Conservation (phyloP, 2,113 vertebrate genomes). For the Apteryx mantelli region DNA sequence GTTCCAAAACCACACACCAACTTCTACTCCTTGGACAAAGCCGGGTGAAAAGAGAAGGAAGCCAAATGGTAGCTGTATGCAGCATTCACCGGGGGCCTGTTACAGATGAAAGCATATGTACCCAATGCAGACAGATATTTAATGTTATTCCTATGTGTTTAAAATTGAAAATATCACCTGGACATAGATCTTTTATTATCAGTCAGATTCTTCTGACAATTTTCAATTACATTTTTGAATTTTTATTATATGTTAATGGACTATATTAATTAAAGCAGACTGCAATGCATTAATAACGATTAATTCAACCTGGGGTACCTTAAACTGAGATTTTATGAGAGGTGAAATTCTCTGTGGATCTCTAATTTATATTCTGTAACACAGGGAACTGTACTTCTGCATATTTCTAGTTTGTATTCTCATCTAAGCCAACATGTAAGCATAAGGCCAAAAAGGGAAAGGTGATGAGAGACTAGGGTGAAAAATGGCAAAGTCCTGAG, state of each 20-base stretch:
- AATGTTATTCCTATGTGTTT: not conserved
- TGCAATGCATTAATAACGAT: conserved; percentile 11
- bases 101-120: not conserved
- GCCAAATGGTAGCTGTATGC: not conserved
- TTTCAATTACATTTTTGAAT: conserved; percentile 49
- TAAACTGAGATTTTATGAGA: conserved; percentile 52
- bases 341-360: conserved; percentile 28
- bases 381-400: not conserved
- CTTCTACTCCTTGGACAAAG: not conserved
- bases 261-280: conserved; percentile 64
- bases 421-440: not conserved
- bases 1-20: not conserved
- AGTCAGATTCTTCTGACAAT: conserved; percentile 26
- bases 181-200: not conserved
- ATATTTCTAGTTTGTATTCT: not conserved
- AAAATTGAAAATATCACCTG: not conserved
- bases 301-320: conserved; percentile 37
- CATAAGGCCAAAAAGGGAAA: not conserved
- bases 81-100: not conserved
- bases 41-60: not conserved
- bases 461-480: not conserved
- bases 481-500: not conserved
- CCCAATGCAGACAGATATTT: not conserved
- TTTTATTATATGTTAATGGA: conserved; percentile 44
- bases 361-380: conserved; percentile 49